Percentiles rank a stretch among this genome's conserved stretches.
Conservation (phyloP, 2,113 vertebrate genomes). For the Hypocryptadius cinnamomeus region DNA sequence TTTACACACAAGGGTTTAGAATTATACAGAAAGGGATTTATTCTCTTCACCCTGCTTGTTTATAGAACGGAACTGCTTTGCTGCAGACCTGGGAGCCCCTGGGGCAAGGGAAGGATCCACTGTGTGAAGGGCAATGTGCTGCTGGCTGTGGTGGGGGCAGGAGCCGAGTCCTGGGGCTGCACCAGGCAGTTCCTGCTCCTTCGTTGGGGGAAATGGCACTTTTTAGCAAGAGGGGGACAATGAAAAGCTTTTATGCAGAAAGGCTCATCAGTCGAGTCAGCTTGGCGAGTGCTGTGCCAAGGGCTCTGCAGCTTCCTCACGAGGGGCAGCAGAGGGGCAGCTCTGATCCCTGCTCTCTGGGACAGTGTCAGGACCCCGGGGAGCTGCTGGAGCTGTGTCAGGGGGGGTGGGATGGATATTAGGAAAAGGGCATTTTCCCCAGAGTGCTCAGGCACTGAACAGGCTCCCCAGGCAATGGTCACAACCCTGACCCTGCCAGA, state of each 20-base stretch:
- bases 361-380: not conserved
- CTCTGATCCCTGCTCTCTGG: not conserved
- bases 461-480: not conserved
- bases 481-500: not conserved
- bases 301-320: not conserved
- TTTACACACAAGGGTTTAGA: not conserved
- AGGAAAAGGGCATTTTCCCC: not conserved
- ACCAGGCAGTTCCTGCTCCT: not conserved
- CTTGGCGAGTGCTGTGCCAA: not conserved
- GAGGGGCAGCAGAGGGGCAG: not conserved
- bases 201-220: fast-evolving
- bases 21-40: not conserved
- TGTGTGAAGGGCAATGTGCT: not conserved
- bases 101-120: not conserved
- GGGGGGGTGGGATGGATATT: not conserved
- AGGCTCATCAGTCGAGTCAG: too few species aligned
- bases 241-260: not conserved
- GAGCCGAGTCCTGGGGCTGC: not conserved
- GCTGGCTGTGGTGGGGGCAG: not conserved
- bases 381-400: not conserved
- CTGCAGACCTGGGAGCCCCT: not conserved
- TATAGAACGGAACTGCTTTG: fast-evolving
- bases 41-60: not conserved
- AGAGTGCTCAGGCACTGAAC: not conserved
- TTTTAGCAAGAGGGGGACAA: not conserved